These are phyloP conservation scores for Lepus oiostolus DNA, from an alignment of 2,797 vertebrate species.

Conservation along the genomic window DNA sequence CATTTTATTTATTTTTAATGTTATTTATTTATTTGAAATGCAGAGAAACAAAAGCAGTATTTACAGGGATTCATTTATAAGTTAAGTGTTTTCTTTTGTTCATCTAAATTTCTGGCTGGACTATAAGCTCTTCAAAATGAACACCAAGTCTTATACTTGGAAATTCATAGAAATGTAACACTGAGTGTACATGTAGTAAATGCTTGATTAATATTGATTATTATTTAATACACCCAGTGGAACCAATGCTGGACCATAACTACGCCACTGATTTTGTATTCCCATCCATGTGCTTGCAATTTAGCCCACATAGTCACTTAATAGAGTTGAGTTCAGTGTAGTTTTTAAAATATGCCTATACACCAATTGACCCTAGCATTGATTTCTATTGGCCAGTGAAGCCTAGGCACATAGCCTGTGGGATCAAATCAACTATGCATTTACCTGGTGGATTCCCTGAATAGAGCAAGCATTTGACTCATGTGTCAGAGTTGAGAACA, in stretches of 20 bases:
- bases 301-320: conserved; percentile 4
- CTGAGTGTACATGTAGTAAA: neutral
- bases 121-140: conserved; percentile 3
- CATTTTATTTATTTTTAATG: neutral
- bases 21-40: too few species aligned
- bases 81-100: neutral
- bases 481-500: conserved; percentile 21
- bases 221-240: conserved; percentile 2
- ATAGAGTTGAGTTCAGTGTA: neutral
- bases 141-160: neutral
- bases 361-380: conserved; percentile 22
- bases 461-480: conserved; percentile 22
- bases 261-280: neutral
- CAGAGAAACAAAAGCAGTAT: neutral
- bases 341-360: conserved; percentile 29
- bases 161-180: neutral
- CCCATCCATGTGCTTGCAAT: neutral
- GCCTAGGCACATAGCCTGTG: neutral
- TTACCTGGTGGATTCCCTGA: conserved; percentile 30
- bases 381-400: conserved; percentile 57
- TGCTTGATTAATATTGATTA: conserved; percentile 34
- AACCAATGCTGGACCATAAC: conserved; percentile 5
- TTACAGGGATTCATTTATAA: neutral
- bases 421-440: neutral
- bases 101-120: conserved; percentile 1